Evolutionary conservation across 2,113 vertebrate species (phyloP).

Genomic region (Geothlypis trichas): DNA sequence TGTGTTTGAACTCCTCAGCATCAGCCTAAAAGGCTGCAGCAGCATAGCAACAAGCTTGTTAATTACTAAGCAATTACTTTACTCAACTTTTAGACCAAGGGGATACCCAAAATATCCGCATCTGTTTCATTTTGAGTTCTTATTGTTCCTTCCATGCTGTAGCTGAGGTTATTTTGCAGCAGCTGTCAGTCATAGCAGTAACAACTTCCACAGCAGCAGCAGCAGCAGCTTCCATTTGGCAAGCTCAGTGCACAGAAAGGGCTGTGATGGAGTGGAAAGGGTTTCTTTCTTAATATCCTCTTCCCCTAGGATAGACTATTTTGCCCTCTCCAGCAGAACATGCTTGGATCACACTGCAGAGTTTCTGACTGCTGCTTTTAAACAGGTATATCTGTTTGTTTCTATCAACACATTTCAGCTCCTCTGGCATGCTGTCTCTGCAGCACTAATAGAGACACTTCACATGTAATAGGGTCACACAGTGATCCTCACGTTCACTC

Average conservation of each 20-base stretch:
- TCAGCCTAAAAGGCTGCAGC: conserved; percentile 3
- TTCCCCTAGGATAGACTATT: conserved; percentile 51
- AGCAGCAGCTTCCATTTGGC: conserved; percentile 42
- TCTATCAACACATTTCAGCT: conserved; percentile 57
- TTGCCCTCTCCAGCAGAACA: conserved; percentile 51
- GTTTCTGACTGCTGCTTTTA: conserved; percentile 57
- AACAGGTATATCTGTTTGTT: conserved; percentile 55
- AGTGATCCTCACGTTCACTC: conserved; percentile 55
- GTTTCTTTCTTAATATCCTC: conserved; percentile 60
- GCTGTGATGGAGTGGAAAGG: conserved; percentile 24
- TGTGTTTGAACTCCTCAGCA: neutral
- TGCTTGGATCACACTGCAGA: conserved; percentile 46
- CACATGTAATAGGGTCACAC: conserved; percentile 63
- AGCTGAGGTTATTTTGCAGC: conserved; percentile 51
- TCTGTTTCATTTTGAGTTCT: conserved; percentile 41
- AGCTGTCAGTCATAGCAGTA: conserved; percentile 49
- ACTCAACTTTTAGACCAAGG: conserved; percentile 18
- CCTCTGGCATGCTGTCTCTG: conserved; percentile 64
- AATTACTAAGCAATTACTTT: conserved; percentile 57
- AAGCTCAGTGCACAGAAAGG: neutral
- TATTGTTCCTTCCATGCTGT: conserved; percentile 18
- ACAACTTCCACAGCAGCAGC: conserved; percentile 37
- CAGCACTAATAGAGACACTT: conserved; percentile 59
- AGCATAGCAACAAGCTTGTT: conserved; percentile 42
- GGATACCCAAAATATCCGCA: conserved; percentile 29